These are phyloP conservation scores for Bhutanitis thaidina DNA, from an alignment of 2,888 invertebrate genomes.

Conservation along the genomic window DNA sequence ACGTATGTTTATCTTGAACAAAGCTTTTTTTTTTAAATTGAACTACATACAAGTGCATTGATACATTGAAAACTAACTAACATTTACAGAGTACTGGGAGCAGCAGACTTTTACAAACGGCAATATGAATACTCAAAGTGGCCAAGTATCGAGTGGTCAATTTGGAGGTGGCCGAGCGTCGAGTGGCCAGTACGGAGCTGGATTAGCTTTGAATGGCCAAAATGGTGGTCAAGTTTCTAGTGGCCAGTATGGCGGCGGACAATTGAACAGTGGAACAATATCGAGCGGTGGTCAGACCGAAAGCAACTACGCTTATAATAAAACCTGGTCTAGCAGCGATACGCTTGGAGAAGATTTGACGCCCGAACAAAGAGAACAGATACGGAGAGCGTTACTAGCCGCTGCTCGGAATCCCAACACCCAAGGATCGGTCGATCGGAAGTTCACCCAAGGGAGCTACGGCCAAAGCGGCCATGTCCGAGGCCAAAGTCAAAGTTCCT, in stretches of 20 bases:
- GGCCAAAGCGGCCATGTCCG: constrained; percentile 22
- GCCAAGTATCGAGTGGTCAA: constrained; percentile 24
- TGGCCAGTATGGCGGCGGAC: constrained; percentile 1
- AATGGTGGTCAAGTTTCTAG: neutral
- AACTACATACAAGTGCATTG: no score
- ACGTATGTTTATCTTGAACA: constrained; percentile 34
- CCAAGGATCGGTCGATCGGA: constrained; percentile 25
- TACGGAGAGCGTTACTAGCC: constrained; percentile 44
- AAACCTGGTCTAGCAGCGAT: constrained; percentile 39
- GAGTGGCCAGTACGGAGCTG: constrained; percentile 29
- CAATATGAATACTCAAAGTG: constrained; percentile 23
- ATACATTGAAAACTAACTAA: no score
- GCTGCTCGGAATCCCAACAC: constrained; percentile 31
- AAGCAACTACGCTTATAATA: constrained; percentile 41
- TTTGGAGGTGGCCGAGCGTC: constrained; percentile 27
- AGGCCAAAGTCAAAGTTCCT: constrained; percentile 14
- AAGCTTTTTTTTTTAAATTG: no score
- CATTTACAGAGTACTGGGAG: constrained; percentile 33
- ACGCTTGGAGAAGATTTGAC: constrained; percentile 44
- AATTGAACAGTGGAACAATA: neutral
- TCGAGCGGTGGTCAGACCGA: constrained; percentile 20
- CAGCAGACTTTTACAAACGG: constrained; percentile 26
- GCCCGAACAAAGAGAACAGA: constrained; percentile 52
- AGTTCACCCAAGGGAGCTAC: constrained; percentile 24
- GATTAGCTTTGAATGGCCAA: constrained; percentile 27